These are phyloP conservation scores for Pachyuromys duprasi DNA, from an alignment of 2,797 vertebrate genomes.

Conservation along the genomic window DNA sequence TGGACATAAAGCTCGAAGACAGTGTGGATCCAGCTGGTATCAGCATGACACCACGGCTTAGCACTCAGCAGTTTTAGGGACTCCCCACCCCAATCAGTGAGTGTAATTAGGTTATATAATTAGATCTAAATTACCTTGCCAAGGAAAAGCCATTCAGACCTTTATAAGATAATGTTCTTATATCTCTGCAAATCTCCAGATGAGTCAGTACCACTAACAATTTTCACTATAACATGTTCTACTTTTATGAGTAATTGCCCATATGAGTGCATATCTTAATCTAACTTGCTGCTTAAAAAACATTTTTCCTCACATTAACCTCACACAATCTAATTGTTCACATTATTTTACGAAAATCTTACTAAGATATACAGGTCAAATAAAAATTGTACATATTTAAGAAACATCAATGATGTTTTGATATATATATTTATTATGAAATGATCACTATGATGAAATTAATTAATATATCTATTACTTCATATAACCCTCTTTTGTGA, in stretches of 20 bases:
- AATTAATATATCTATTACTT: background rate
- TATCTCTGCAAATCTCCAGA: constrained; percentile 10
- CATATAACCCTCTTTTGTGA: background rate
- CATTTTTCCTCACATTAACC: background rate
- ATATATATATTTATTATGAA: background rate
- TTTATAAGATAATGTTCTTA: constrained; percentile 9
- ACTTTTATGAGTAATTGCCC: background rate
- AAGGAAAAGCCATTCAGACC: background rate
- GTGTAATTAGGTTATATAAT: background rate
- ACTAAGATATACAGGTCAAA: background rate
- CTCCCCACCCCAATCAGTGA: background rate
- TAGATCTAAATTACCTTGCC: background rate
- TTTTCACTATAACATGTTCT: background rate
- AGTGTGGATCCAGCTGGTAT: background rate
- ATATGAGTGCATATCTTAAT: background rate
- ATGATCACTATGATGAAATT: background rate
- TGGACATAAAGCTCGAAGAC: background rate
- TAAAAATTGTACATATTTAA: background rate
- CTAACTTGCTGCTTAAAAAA: background rate
- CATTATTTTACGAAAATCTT: background rate
- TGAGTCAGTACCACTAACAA: background rate
- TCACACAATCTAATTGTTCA: constrained; percentile 33
- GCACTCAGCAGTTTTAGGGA: background rate
- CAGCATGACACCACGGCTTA: background rate
- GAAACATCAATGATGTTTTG: background rate